These are phyloP conservation scores for Lepus europaeus DNA, from an alignment of 2,113 vertebrate species.

Conservation along the genomic window DNA sequence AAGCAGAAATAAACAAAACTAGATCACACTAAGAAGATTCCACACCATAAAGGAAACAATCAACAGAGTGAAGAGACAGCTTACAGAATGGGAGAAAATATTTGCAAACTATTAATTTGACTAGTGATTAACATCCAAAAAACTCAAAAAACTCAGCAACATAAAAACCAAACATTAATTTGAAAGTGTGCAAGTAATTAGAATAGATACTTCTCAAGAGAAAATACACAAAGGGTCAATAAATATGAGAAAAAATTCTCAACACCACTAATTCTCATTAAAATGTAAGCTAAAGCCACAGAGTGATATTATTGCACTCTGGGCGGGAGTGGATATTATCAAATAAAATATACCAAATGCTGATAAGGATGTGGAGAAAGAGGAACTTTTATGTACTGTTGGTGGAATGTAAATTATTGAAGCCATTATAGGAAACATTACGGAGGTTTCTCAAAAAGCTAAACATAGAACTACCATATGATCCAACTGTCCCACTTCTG, in stretches of 20 bases:
- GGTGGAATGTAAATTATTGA: not conserved
- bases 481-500: not conserved
- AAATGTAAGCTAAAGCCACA: not conserved
- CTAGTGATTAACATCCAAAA: not conserved
- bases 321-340: not conserved
- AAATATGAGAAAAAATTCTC: not conserved
- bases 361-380: conserved; percentile 4
- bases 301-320: not conserved
- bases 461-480: not conserved
- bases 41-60: not conserved
- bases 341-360: not conserved
- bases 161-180: not conserved
- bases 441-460: not conserved
- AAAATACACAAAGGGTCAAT: not conserved
- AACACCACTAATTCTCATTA: not conserved
- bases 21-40: not conserved
- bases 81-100: not conserved
- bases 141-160: not conserved
- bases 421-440: not conserved
- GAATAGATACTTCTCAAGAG: not conserved
- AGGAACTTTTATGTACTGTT: not conserved
- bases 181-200: not conserved
- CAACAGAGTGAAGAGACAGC: not conserved
- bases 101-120: not conserved
- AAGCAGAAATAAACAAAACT: not conserved